Evolutionary conservation across 53 echinoderm and acorn worm genomes (phyloP), one percentile per base, ranked within the genome.

Genomic region (Antedon mediterranea): DNA sequence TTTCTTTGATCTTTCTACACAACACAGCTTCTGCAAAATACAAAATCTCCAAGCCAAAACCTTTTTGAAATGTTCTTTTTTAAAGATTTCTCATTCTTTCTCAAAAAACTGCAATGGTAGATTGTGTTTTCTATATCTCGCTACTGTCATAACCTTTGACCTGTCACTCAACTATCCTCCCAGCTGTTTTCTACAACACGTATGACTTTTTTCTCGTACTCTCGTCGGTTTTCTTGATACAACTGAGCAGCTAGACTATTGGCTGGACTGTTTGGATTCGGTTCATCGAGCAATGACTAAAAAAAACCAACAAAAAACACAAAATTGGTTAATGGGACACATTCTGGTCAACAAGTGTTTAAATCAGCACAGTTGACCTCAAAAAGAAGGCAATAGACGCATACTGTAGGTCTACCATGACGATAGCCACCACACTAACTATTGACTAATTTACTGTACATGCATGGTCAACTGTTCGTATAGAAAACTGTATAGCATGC

Each of bases 191-290:
- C 98, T 41, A 93, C 92, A 37, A 98, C 81, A 72, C 88, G 84
- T 5, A 85, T 71, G 32, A 98, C 98, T 83, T 92, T 92, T 86
- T 98, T 98, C 82, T 98, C 98, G 79, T 98, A 98, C 73, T 98
- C 98, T 33, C 98, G 72, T 78, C 98, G 43, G 85, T 98, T 98
- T 76, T 98, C 98, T 82, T 93, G 98, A 85, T 98, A 98, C 28
- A 98, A 92, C 84, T 98, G 98, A n/a, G 98, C 98, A 26, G 98
- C 98, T 75, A 80, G 90, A 81, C 98, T 98, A 83, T 98, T 98
- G 71, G 98, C 98, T 32, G 98, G 98, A 85, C 98, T 98, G 80
- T 98, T 98, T 27, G 98, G 98, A 82, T 98, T 98, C 30, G 98
- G 98, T 77, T 98, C 98, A 76, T 98, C 98, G 75, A 98, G 86